A percentile compares a stretch with the other conserved stretches of the same genome.
phyloP scores from a whole-genome alignment of 2,888 invertebrate genomes.

The Epirrhoe tristata region DNA sequence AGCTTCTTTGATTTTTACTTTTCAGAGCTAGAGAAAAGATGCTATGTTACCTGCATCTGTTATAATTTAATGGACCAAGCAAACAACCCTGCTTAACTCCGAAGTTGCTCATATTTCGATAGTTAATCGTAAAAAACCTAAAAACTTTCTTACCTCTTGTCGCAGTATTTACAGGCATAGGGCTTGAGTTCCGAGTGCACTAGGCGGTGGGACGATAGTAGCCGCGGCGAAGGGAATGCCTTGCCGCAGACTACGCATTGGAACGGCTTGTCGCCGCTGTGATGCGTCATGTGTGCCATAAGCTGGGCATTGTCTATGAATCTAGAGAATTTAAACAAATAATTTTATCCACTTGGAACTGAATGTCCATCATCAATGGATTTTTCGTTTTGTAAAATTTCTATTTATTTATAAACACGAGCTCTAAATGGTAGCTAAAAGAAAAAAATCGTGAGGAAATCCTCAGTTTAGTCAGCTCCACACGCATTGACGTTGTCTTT shows the following conservation, averaged over 20 bases:
- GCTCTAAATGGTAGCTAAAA: too few relatives aligned
- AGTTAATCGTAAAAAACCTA: background rate
- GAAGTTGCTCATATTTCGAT: too few relatives aligned
- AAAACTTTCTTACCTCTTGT: slow-evolving; percentile 67
- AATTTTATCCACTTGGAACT: too few relatives aligned
- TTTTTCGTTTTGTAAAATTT: too few relatives aligned
- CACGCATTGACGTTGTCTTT: too few relatives aligned
- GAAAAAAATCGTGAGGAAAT: too few relatives aligned
- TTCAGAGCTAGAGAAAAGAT: too few relatives aligned
- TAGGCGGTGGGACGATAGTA: slow-evolving; percentile 81
- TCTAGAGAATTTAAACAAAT: slow-evolving; percentile 47
- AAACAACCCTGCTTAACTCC: background rate
- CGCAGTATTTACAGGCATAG: slow-evolving; percentile 83
- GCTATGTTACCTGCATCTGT: too few relatives aligned
- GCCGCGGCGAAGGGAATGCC: slow-evolving; percentile 70
- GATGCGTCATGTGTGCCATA: slow-evolving; percentile 65
- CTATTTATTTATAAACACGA: too few relatives aligned
- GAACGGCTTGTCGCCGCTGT: slow-evolving; percentile 57
- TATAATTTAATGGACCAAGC: background rate
- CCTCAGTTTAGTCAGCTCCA: too few relatives aligned
- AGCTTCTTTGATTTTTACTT: too few relatives aligned
- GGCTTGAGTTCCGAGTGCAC: slow-evolving; percentile 83
- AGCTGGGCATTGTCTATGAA: slow-evolving; percentile 65
- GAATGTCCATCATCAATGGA: too few relatives aligned
- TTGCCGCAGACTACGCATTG: slow-evolving; percentile 63